phyloP scores from a whole-genome alignment of 2,797 vertebrate species.

The Melanotaenia trifasciata region DNA sequence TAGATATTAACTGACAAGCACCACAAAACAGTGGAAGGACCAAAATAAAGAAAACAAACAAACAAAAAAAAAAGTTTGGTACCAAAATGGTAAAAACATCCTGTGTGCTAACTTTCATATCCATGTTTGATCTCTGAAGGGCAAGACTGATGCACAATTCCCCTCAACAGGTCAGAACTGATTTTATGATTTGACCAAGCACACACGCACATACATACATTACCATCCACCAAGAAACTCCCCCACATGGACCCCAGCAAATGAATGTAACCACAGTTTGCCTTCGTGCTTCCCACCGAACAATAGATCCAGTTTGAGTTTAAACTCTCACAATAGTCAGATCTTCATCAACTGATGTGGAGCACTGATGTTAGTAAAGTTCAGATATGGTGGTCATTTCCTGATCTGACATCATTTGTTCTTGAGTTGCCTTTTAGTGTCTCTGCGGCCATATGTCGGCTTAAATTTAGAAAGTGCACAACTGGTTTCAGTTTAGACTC shows the following conservation, averaged over 20 bases:
- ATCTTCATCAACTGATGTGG: slow-evolving; percentile 65
- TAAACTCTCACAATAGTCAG: slow-evolving; percentile 71
- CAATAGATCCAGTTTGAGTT: slow-evolving; percentile 37
- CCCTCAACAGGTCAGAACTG: slow-evolving; percentile 47
- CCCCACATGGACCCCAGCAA: slow-evolving; percentile 10
- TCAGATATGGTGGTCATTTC: slow-evolving; percentile 40
- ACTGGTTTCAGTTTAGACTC: slow-evolving; percentile 41
- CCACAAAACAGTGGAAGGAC: slow-evolving; percentile 66
- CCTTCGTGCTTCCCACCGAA: slow-evolving; percentile 18
- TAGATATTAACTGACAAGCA: slow-evolving; percentile 68
- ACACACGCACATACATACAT: slow-evolving; percentile 8
- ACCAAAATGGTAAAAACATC: slow-evolving; percentile 52
- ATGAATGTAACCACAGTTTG: slow-evolving; percentile 35
- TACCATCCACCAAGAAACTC: slow-evolving; percentile 12
- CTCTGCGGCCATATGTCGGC: slow-evolving; percentile 18
- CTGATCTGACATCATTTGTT: slow-evolving; percentile 19
- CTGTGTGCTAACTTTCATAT: slow-evolving; percentile 40
- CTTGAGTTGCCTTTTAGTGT: slow-evolving; percentile 38
- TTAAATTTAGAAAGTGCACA: slow-evolving; percentile 36
- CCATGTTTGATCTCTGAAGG: slow-evolving; percentile 48
- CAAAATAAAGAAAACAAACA: slow-evolving; percentile 9
- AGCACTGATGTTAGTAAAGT: slow-evolving; percentile 59
- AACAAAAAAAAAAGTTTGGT: slow-evolving; percentile 21
- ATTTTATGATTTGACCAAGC: slow-evolving; percentile 43
- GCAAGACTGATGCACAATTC: slow-evolving; percentile 35